These are phyloP conservation scores for Petrocephalus sullivani DNA, from an alignment of 2,797 vertebrate genomes.

Conservation along the genomic window DNA sequence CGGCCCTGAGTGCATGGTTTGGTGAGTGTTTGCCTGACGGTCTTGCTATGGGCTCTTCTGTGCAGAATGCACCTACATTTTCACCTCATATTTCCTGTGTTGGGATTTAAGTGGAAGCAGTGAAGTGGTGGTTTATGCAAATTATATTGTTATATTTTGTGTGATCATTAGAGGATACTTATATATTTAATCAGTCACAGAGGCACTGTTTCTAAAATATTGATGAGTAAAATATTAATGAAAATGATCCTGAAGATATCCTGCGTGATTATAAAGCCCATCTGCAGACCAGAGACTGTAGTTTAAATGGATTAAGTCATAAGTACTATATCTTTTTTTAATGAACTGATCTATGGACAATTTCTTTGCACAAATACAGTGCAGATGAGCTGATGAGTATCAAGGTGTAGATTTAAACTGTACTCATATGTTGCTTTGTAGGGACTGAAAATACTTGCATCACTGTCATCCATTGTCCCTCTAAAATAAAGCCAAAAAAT, in stretches of 20 bases:
- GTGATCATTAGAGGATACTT: background rate
- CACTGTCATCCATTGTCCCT: background rate
- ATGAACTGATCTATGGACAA: background rate
- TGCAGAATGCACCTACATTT: background rate
- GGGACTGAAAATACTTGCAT: background rate
- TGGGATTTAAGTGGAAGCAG: background rate
- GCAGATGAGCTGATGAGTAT: background rate
- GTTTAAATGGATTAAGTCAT: background rate
- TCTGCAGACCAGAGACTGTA: background rate
- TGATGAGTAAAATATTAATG: background rate
- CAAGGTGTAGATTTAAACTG: background rate
- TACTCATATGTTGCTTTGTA: background rate
- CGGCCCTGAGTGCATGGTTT: background rate
- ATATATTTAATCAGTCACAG: slow-evolving; percentile 6
- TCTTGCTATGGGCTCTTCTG: background rate
- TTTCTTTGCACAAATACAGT: background rate
- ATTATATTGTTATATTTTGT: background rate
- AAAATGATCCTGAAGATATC: slow-evolving; percentile 3
- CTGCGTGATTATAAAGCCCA: background rate
- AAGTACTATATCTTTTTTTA: background rate
- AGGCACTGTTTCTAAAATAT: slow-evolving; percentile 1
- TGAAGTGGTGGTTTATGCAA: background rate
- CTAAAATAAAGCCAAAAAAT: background rate
- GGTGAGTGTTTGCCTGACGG: background rate
- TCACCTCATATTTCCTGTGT: background rate